These are phyloP conservation scores for Iselma pallidipennis DNA, from an alignment of 2,888 invertebrate genomes.

Conservation along the genomic window DNA sequence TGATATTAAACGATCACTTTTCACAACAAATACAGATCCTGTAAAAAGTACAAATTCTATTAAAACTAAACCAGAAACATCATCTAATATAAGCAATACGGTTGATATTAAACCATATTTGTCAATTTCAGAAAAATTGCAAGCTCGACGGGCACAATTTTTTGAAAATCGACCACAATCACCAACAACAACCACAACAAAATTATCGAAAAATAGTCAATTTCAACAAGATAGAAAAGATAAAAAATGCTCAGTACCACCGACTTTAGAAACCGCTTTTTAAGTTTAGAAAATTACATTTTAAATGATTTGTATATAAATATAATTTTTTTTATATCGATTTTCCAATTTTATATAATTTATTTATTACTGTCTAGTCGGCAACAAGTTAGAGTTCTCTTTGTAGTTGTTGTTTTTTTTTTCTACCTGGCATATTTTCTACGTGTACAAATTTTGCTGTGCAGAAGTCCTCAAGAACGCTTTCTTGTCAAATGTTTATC, in stretches of 20 bases:
- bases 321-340: slow-evolving; percentile 28
- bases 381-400: slow-evolving; percentile 32
- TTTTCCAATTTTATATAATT: slow-evolving; percentile 27
- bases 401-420: not conserved
- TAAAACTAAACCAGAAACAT: not conserved
- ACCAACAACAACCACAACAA: slow-evolving; percentile 17
- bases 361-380: slow-evolving; percentile 41
- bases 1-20: slow-evolving; percentile 4
- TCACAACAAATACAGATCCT: not conserved
- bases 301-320: slow-evolving; percentile 24
- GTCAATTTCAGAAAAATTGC: slow-evolving; percentile 60
- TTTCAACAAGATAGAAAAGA: slow-evolving; percentile 30
- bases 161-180: slow-evolving; percentile 48
- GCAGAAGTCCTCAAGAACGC: slow-evolving; percentile 12
- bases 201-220: slow-evolving; percentile 25
- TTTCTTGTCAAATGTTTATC: slow-evolving; percentile 14
- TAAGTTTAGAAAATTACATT: slow-evolving; percentile 30
- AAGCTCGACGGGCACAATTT: slow-evolving; percentile 67
- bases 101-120: slow-evolving; percentile 17
- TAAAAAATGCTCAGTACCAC: slow-evolving; percentile 53
- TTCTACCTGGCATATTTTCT: not conserved
- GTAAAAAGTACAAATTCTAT: not conserved
- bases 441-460: slow-evolving; percentile 21
- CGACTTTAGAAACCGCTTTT: slow-evolving; percentile 68
- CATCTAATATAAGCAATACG: not conserved